Evolutionary conservation across 2,113 vertebrate species (phyloP), one percentile per base, ranked within the genome.

Genomic region (Platysternon megacephalum): DNA sequence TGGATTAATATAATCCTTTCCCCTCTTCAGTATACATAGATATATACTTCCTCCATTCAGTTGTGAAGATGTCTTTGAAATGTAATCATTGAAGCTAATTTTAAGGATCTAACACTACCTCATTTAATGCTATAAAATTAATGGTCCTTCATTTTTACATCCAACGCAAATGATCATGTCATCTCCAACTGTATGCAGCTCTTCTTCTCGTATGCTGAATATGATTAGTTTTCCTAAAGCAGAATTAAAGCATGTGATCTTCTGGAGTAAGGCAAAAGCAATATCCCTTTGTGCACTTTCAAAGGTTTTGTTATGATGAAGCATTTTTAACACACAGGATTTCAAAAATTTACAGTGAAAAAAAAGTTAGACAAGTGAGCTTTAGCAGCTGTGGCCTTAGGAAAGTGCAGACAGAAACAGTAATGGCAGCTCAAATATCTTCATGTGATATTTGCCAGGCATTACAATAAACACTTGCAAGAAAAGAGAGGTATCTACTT

Each of bases 41-140:
- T 46, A 68, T 8, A 78, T 8, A 44, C 26, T 95, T 95, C 49
- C 29, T 80, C 84, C 17, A 79, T 74, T 95, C 53, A 87, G 91
- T 97, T 89, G 84, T 93, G 95, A 97, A 97, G 87, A 96, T 58
- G 85, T 95, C 95, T 98, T 97, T 97, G 94, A 98, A 97, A 98
- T 96, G 79, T 97, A 94, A 97, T 98, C 65, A 97, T 86, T 94
- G 86, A 97, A 96, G 88, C 86, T 98, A 98, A 98, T 98, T 98
- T 97, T 65, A 97, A 88, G 97, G 93, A 92, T 93, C 93, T 98
- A 98, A 98, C 87, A 95, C 51, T 98, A 97, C 51, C 98, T 97
- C 91, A 98, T 97, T 98, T 97, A 98, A 98, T 97, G 96, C 88
- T 97, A 94, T 98, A 97, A 98, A 98, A 98, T 98, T 98, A 98